Evolutionary conservation across 92 coral and sea anemone species (phyloP).

Genomic region (Meandrina meandrites): DNA sequence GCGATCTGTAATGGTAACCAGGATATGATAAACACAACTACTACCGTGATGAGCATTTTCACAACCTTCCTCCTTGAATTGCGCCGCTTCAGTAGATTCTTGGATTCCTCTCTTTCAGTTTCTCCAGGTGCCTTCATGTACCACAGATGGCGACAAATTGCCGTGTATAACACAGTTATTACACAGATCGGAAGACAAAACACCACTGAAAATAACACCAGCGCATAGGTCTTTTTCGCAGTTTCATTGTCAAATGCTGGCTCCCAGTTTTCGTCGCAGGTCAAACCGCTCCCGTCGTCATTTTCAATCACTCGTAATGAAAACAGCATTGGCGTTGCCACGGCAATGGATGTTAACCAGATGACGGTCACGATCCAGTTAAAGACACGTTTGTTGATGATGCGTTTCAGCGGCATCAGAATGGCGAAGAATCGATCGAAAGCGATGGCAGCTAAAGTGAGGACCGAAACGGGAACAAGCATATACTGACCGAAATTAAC

Average conservation of each 20-base stretch:
- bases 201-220: slow-evolving; percentile 71
- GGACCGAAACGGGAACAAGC: slow-evolving; percentile 80
- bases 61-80: slow-evolving; percentile 73
- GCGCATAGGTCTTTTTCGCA: slow-evolving; percentile 61
- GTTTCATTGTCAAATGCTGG: slow-evolving; percentile 58
- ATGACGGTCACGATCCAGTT: slow-evolving; percentile 49
- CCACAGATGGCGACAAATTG: slow-evolving; percentile 81
- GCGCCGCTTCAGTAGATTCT: slow-evolving; percentile 42
- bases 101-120: slow-evolving; percentile 30
- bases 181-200: slow-evolving; percentile 81
- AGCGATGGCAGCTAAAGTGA: slow-evolving; percentile 87
- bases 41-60: slow-evolving; percentile 79
- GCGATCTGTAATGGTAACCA: slow-evolving; percentile 78
- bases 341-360: slow-evolving; percentile 75
- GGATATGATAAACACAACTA: slow-evolving; percentile 63
- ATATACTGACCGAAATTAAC: slow-evolving; percentile 70
- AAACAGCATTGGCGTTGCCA: slow-evolving; percentile 79
- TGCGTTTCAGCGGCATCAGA: slow-evolving; percentile 71
- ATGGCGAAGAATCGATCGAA: slow-evolving; percentile 92
- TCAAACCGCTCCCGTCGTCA: slow-evolving; percentile 7
- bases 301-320: slow-evolving; percentile 41
- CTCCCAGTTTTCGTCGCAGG: slow-evolving; percentile 80
- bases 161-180: slow-evolving; percentile 75
- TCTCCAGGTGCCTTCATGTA: slow-evolving; percentile 82
- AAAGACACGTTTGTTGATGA: slow-evolving; percentile 74